Conservation (phyloP, 64 coral and sea anemone species). For the Porites australiensis region DNA sequence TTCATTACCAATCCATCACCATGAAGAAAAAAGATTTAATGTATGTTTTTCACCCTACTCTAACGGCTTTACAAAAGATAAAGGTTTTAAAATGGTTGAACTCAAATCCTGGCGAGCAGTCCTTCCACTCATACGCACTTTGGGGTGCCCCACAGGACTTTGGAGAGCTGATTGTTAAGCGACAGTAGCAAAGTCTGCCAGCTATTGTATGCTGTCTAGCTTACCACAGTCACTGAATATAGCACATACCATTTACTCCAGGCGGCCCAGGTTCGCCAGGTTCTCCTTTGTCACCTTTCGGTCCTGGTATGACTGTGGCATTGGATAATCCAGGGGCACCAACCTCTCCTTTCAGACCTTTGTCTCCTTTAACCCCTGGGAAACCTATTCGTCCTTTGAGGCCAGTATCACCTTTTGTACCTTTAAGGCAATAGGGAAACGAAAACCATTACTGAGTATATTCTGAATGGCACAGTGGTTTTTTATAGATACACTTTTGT, state of each 20-base stretch:
- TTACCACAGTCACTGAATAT: background rate
- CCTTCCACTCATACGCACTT: too few species aligned
- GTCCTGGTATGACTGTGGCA: constrained; percentile 46
- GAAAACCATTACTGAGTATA: background rate
- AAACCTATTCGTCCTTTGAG: constrained; percentile 34
- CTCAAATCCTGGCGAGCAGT: too few species aligned
- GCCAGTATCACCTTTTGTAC: constrained; percentile 18
- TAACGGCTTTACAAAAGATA: too few species aligned
- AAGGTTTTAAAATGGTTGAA: too few species aligned
- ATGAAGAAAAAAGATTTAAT: too few species aligned
- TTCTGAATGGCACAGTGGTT: too few species aligned
- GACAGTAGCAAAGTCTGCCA: too few species aligned
- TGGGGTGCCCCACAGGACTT: too few species aligned
- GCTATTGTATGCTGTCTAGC: background rate
- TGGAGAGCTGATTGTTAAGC: too few species aligned
- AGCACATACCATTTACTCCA: constrained; percentile 17
- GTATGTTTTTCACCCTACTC: too few species aligned
- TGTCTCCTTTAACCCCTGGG: constrained; percentile 14
- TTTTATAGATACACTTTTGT: too few species aligned
- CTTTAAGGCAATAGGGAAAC: background rate
- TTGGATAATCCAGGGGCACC: constrained; percentile 64
- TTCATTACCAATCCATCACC: too few species aligned
- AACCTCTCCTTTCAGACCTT: constrained; percentile 70
- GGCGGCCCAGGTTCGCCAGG: constrained; percentile 29
- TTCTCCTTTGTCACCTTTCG: constrained; percentile 38